Conservation (phyloP, 92 coral and sea anemone species). For the Plumapathes pennacea region DNA sequence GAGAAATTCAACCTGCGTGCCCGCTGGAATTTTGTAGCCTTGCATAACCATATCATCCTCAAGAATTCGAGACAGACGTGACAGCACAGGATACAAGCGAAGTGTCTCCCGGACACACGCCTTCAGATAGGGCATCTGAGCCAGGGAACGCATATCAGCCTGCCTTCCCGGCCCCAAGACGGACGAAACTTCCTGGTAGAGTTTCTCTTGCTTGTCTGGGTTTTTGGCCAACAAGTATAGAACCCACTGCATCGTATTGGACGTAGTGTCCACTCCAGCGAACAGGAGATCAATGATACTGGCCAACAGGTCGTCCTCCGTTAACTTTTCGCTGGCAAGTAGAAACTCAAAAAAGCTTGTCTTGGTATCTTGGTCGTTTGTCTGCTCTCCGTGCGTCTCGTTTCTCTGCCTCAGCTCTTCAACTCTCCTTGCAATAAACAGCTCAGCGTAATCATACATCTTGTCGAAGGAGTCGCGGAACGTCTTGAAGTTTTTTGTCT, state of each 20-base stretch:
- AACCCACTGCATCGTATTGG: constrained; percentile 80
- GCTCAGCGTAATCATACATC: constrained; percentile 61
- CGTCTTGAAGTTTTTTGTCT: constrained; percentile 48
- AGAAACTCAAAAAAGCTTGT: constrained; percentile 58
- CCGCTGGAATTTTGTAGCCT: constrained; percentile 63
- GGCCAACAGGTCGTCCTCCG: constrained; percentile 57
- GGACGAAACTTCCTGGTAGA: constrained; percentile 52
- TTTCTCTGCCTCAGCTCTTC: constrained; percentile 30
- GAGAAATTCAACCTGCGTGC: constrained; percentile 19
- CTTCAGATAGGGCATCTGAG: constrained; percentile 71
- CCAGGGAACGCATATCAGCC: constrained; percentile 33
- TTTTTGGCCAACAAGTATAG: constrained; percentile 73
- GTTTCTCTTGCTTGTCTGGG: constrained; percentile 57
- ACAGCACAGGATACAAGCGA: constrained; percentile 60
- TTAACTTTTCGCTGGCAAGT: constrained; percentile 54
- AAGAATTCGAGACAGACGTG: constrained; percentile 10
- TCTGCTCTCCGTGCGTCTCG: neutral
- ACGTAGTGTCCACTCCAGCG: constrained; percentile 81
- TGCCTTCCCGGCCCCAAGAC: constrained; percentile 29
- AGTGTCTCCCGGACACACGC: constrained; percentile 74
- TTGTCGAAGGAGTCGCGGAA: constrained; percentile 36
- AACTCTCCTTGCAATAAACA: constrained; percentile 42
- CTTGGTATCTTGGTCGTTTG: too few relatives aligned
- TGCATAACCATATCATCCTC: constrained; percentile 44
- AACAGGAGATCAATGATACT: constrained; percentile 65